Evolutionary conservation across 2,797 vertebrate species (phyloP).

Genomic region (Acomys russatus): DNA sequence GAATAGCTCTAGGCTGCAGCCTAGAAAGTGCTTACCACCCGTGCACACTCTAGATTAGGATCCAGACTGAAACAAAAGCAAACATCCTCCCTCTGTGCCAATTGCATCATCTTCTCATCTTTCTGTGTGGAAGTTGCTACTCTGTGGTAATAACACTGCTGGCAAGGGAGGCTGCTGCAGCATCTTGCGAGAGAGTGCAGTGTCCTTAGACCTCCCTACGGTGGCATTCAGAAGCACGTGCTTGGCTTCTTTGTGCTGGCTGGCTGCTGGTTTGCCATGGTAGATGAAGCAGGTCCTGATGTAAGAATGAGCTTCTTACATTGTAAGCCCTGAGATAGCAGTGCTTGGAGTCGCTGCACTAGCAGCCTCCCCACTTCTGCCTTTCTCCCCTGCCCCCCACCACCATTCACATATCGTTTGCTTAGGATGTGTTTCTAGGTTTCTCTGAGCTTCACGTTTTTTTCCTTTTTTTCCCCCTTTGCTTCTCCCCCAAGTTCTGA

Average conservation of each 20-base stretch:
- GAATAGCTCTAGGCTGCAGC: conserved; percentile 25
- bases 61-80: not conserved
- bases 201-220: conserved; percentile 37
- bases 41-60: not conserved
- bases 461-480: conserved; percentile 94
- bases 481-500: conserved; percentile 98
- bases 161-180: conserved; percentile 67
- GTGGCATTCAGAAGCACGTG: conserved; percentile 77
- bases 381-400: not conserved
- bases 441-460: conserved; percentile 97
- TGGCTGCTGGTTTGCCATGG: conserved; percentile 77
- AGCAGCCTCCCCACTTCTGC: conserved; percentile 41
- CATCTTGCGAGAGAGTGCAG: conserved; percentile 39
- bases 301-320: conserved; percentile 82
- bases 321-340: conserved; percentile 22
- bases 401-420: conserved; percentile 86
- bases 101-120: conserved; percentile 60
- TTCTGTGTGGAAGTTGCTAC: conserved; percentile 68
- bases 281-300: conserved; percentile 69
- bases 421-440: conserved; percentile 89
- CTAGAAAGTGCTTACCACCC: not conserved
- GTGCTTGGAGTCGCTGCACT: conserved; percentile 76
- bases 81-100: not conserved
- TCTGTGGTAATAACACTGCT: conserved; percentile 22
- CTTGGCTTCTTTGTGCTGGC: conserved; percentile 86